A percentile compares a stretch with the other conserved stretches of the same genome.
These are phyloP conservation scores for Acleris laterana DNA, from an alignment of 2,888 invertebrate genomes.

Conservation along the genomic window DNA sequence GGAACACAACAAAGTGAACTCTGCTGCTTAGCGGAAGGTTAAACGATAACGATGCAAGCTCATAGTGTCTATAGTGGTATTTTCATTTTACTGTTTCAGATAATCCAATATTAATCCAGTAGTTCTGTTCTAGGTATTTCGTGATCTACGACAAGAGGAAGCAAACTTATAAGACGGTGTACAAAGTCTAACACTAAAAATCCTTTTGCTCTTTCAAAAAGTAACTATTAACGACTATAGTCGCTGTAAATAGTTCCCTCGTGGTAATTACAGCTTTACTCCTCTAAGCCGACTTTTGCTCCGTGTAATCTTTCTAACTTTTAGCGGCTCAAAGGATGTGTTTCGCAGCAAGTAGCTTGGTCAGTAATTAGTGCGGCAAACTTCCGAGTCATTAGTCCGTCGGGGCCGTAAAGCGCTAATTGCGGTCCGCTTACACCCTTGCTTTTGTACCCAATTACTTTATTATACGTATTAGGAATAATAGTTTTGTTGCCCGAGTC, in stretches of 20 bases:
- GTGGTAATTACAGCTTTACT: neutral
- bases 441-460: constrained; percentile 69
- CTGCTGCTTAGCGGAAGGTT: too few species aligned
- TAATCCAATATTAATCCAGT: neutral
- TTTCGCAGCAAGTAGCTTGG: neutral
- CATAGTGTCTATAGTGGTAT: too few species aligned
- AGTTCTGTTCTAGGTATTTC: neutral
- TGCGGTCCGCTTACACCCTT: constrained; percentile 61
- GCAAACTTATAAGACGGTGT: neutral
- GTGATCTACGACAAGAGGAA: neutral
- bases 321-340: constrained; percentile 5
- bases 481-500: constrained; percentile 32
- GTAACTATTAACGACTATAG: too few species aligned
- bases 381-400: constrained; percentile 71
- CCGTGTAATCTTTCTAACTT: constrained; percentile 1
- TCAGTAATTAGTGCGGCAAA: constrained; percentile 46
- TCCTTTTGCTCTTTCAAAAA: too few species aligned
- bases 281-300: too few species aligned
- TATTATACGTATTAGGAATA: constrained; percentile 37
- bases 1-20: too few species aligned
- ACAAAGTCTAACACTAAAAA: too few species aligned
- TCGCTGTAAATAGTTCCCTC: too few species aligned
- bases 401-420: constrained; percentile 70
- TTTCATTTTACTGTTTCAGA: neutral
- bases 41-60: too few species aligned